Percentiles rank a stretch among this genome's conserved stretches.
These are phyloP conservation scores for Mus musculus DNA, from an alignment of 2,113 vertebrate genomes.

Conservation along the genomic window DNA sequence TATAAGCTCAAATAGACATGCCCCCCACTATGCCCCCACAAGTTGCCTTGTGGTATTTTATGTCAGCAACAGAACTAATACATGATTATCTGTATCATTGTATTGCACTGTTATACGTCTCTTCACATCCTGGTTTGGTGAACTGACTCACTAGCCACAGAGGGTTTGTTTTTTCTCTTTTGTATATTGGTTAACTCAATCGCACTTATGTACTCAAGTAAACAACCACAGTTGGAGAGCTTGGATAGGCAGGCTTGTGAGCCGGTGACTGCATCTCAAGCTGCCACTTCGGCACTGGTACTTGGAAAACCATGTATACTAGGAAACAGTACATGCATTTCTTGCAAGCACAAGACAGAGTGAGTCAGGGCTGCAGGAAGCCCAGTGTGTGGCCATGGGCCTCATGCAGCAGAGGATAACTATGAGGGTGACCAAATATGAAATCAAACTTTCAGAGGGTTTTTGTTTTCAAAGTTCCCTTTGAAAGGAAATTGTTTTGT, in stretches of 20 bases:
- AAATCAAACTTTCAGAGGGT: neutral
- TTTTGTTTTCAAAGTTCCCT: neutral
- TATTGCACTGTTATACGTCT: neutral
- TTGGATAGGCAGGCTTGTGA: neutral
- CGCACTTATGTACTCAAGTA: neutral
- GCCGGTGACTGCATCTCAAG: neutral
- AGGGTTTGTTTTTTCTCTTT: too few relatives aligned
- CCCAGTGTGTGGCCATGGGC: too few relatives aligned
- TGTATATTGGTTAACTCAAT: too few relatives aligned
- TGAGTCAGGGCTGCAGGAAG: neutral
- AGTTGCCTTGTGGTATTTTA: neutral
- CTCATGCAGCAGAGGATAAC: too few relatives aligned
- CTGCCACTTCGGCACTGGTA: neutral
- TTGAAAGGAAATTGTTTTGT: neutral
- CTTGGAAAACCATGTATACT: neutral
- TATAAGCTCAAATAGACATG: neutral
- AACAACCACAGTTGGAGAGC: neutral
- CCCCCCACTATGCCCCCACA: too few relatives aligned
- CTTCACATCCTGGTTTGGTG: neutral
- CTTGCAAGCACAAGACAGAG: constrained; percentile 9
- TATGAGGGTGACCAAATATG: neutral
- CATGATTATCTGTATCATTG: neutral
- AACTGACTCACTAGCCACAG: neutral
- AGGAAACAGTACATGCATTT: neutral
- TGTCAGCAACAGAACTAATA: neutral